phyloP scores from a whole-genome alignment of 2,888 invertebrate genomes.

The Phrixothrix hirtus region DNA sequence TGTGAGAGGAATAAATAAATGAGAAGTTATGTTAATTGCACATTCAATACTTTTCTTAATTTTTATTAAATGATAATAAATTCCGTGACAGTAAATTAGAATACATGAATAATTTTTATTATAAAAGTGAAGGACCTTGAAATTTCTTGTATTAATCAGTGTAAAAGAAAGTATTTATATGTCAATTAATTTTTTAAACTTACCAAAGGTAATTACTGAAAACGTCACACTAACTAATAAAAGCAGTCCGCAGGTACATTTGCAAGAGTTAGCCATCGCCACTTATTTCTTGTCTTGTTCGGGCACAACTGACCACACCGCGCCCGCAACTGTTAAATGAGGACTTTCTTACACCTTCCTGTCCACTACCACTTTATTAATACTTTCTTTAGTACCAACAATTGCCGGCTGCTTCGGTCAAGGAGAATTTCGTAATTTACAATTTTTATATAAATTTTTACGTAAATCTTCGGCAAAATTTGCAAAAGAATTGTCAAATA shows the following conservation, averaged over 20 bases:
- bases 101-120: too few relatives aligned
- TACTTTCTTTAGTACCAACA: constrained; percentile 21
- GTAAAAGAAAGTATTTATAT: too few relatives aligned
- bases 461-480: too few relatives aligned
- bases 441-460: too few relatives aligned
- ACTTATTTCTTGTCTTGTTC: constrained; percentile 12
- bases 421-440: constrained; percentile 10
- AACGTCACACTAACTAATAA: constrained; percentile 15
- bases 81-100: too few relatives aligned
- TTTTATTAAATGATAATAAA: too few relatives aligned
- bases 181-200: constrained; percentile 6
- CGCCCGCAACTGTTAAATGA: constrained; percentile 15
- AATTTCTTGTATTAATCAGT: too few relatives aligned
- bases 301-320: constrained; percentile 20
- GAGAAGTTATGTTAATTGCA: too few relatives aligned
- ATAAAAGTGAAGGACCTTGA: too few relatives aligned
- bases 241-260: constrained; percentile 9
- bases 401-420: constrained; percentile 14
- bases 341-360: constrained; percentile 27
- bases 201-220: constrained; percentile 11
- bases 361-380: constrained; percentile 22
- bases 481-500: too few relatives aligned
- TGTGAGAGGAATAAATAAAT: too few relatives aligned
- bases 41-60: too few relatives aligned
- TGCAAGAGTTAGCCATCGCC: constrained; percentile 18